Evolutionary conservation across 2,113 vertebrate species (phyloP).

Genomic region (Bubo blakistoni): DNA sequence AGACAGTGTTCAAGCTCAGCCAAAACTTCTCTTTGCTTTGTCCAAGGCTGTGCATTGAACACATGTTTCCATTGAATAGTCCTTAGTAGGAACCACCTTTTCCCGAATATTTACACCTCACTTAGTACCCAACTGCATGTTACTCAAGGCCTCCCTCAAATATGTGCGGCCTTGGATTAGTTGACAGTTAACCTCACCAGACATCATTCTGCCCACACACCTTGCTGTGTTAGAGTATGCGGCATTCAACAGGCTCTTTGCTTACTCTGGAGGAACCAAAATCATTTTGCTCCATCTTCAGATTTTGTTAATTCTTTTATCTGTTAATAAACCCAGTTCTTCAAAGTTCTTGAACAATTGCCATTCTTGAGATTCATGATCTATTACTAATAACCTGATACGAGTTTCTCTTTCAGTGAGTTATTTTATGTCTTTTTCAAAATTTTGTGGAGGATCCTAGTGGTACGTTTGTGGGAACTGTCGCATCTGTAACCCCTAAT

Average conservation of each 20-base stretch:
- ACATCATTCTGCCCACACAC: background rate
- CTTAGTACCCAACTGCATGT: background rate
- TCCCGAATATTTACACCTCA: background rate
- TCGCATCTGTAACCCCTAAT: rapidly evolving
- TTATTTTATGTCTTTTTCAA: background rate
- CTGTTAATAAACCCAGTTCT: background rate
- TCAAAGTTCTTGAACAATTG: background rate
- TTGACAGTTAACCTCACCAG: background rate
- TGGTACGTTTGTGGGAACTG: background rate
- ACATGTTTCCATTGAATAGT: background rate
- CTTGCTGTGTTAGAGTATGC: background rate
- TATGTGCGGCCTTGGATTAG: background rate
- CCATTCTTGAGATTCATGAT: background rate
- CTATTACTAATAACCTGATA: background rate
- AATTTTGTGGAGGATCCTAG: background rate
- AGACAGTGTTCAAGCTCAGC: background rate
- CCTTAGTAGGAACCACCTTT: background rate
- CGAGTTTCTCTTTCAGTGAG: background rate
- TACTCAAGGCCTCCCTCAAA: background rate
- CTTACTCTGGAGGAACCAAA: background rate
- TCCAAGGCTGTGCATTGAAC: background rate
- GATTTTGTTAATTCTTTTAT: background rate
- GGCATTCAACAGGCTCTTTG: background rate
- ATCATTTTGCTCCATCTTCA: background rate
- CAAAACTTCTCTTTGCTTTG: background rate